A percentile compares a stretch with the other conserved stretches of the same genome.
These are phyloP conservation scores for Myrmecobius fasciatus DNA, from an alignment of 2,113 vertebrate genomes.

Conservation along the genomic window DNA sequence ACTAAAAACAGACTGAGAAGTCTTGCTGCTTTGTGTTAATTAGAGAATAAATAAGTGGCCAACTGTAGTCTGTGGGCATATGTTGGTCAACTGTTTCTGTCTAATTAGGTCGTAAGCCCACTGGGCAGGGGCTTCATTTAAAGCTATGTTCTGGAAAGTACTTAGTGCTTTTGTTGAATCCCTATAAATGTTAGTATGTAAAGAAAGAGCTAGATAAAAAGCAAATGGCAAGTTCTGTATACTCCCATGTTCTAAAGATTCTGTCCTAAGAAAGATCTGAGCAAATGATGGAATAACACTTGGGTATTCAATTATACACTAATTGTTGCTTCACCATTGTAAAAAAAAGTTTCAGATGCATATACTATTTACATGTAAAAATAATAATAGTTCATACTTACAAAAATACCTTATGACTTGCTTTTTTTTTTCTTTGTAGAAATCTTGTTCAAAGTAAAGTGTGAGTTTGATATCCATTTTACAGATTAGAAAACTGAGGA, in stretches of 20 bases:
- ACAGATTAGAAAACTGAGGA: not conserved
- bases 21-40: conserved; percentile 74
- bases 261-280: not conserved
- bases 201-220: conserved; percentile 36
- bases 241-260: conserved; percentile 9
- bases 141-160: conserved; percentile 71
- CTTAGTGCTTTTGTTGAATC: conserved; percentile 28
- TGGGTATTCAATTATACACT: not conserved
- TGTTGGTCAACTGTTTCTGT: conserved; percentile 75
- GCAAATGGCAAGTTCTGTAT: not conserved
- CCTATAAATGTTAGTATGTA: not conserved
- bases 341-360: not conserved
- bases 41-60: conserved; percentile 76
- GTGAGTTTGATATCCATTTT: not conserved
- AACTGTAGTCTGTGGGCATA: conserved; percentile 70
- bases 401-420: too few relatives aligned
- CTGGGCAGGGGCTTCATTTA: conserved; percentile 66
- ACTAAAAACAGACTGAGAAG: conserved; percentile 12
- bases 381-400: not conserved
- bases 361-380: not conserved
- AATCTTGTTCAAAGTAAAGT: not conserved
- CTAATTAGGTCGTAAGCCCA: conserved; percentile 78
- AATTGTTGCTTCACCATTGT: not conserved
- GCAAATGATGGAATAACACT: not conserved
- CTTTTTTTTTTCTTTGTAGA: not conserved